Evolutionary conservation across 2,113 vertebrate genomes (phyloP), one percentile per base, ranked within the genome.

Genomic region (Grus americana): DNA sequence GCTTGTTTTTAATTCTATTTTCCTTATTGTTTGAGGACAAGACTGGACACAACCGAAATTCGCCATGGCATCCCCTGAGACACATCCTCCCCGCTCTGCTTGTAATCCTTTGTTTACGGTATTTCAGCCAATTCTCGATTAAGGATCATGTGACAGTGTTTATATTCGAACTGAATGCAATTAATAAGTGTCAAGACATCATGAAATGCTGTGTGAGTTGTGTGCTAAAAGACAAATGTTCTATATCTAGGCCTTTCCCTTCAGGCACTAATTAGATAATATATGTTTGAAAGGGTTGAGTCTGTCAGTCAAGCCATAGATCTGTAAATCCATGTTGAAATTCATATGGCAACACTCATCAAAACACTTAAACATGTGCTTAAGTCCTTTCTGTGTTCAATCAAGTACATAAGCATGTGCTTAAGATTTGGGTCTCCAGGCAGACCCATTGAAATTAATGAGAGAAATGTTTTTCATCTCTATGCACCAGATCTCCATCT

Each of bases 71-170:
- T 85, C n/a, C 74, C 58, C n/a, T 1, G 40, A 91, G 74, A 90
- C 22, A 62, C 52, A 92, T 93, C 42, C 66, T 96, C 76, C 52
- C 34, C 4, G 2, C 78, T 94, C 66, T 94, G 85, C 87, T 91
- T 96, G 79, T 96, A 97, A 97, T 97, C 89, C 96, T 91, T 96
- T 97, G 95, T 95, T 97, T 97, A 94, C 86, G 66, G 63, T 95
- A 49, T 92, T 95, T 83, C 82, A 96, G 96, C 96, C 96, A 97
- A 93, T 95, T 97, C 92, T 95, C 36, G 5, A 85, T 94, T 76
- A 87, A 85, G 81, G 42, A 76, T 94, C 97, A 97, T 93, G 92
- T 96, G 94, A 97, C 79, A 83, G 63, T 96, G 82, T 96, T 96
- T 96, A 96, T 94, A 96, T 95, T 94, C 87, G 88, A 97, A 92